Base-by-base conservation (phyloP, 2,113 vertebrate genomes). In the Psilopsiagon aymara region DNA sequence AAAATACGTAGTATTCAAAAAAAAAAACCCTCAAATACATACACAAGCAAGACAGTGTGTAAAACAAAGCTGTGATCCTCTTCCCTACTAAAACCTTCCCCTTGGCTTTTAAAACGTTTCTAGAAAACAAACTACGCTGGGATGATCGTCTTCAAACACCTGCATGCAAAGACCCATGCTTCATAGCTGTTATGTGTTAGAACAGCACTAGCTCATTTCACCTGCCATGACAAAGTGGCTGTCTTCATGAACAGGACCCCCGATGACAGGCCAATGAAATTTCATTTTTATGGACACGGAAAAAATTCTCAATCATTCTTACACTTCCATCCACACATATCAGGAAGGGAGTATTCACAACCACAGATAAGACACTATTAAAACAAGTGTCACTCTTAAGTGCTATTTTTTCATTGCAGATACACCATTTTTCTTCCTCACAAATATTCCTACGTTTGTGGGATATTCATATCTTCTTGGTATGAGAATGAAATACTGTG, bases 231-330 rank as follows among this genome's bases (percentile, higher is more conserved):
- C 59, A 95, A 96, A 97, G 85, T 16, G 0, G 89, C 39, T 37
- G 25, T 80, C 92, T 95, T 95, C 90, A 93, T 78, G 70, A 92
- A 94, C 84, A 93, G 73, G 88, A 87, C 14, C 39, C 82, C 90
- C 8, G 33, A 62, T 49, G 66, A 95, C 92, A 94, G 97, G 68
- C 66, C 85, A 95, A 95, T 96, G 49, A 97, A 97, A 96, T 94
- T 94, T 95, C 64, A 92, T 74, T 97, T 97, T 96, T 94, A 97
- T 88, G 52, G 68, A 91, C 52, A 53, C 37, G 27, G 94, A 95
- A 97, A 88, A 96, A 82, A 89, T 51, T 96, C 68, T 95, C 82
- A 86, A 35, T 79, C 92, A 90, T 95, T 68, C 95, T 95, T 95
- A 62, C 27, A 86, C 75, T 95, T 82, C 92, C 81, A 95, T 25